Conservation (phyloP, 2,888 invertebrate genomes). For the Lutraria lutraria region DNA sequence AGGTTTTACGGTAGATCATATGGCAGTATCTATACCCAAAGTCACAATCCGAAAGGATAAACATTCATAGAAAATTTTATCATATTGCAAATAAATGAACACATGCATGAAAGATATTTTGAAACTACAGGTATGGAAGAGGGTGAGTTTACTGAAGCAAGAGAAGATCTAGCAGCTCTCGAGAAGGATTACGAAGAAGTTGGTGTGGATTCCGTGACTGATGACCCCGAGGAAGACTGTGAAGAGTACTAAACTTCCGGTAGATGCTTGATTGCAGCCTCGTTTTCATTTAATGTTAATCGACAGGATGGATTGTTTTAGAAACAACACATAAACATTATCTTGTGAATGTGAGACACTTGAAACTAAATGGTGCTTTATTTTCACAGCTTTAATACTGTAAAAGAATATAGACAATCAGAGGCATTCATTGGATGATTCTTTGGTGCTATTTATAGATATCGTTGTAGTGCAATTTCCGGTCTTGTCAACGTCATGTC, state of each 20-base stretch:
- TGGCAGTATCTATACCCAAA: too few relatives aligned
- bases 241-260: slow-evolving; percentile 71
- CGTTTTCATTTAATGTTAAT: neutral
- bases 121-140: slow-evolving; percentile 86
- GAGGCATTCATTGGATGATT: neutral
- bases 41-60: too few relatives aligned
- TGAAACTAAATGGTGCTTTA: too few relatives aligned
- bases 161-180: slow-evolving; percentile 91
- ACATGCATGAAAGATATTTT: neutral
- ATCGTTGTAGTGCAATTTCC: neutral
- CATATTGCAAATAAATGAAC: too few relatives aligned
- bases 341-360: too few relatives aligned
- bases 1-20: too few relatives aligned
- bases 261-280: neutral
- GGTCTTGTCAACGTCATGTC: neutral
- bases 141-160: slow-evolving; percentile 95
- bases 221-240: slow-evolving; percentile 55
- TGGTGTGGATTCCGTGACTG: slow-evolving; percentile 81
- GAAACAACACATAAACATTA: too few relatives aligned
- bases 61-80: too few relatives aligned
- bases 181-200: slow-evolving; percentile 87
- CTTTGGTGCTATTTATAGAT: neutral
- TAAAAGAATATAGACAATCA: neutral
- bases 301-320: too few relatives aligned
- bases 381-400: neutral